Conservation (phyloP, 1,140 invertebrate genomes). For the Drosophila pandora region DNA sequence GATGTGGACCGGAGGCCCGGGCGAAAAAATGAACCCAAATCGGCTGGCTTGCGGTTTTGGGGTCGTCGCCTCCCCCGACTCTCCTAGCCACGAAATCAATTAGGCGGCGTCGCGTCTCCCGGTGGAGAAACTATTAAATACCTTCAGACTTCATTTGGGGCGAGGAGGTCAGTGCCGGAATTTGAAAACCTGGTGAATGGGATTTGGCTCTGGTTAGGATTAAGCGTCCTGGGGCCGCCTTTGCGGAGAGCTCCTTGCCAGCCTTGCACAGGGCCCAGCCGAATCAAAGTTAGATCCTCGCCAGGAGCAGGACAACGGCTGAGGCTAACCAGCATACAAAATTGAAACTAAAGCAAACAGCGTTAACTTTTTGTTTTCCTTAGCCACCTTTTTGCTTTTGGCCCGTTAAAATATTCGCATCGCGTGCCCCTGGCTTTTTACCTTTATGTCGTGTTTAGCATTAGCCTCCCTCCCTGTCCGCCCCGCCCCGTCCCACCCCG, state of each 20-base stretch:
- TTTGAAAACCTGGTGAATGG: conserved; percentile 37
- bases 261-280: conserved; percentile 27
- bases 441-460: conserved; percentile 81
- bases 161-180: conserved; percentile 59
- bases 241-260: neutral
- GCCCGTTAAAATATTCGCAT: conserved; percentile 75
- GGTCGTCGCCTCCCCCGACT: conserved; percentile 45
- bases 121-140: conserved; percentile 22
- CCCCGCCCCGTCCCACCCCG: neutral
- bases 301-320: conserved; percentile 36
- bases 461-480: conserved; percentile 57
- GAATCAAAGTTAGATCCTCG: conserved; percentile 66
- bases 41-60: conserved; percentile 64
- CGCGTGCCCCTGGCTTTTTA: conserved; percentile 79
- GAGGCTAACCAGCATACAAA: conserved; percentile 27
- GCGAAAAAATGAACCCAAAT: conserved; percentile 50
- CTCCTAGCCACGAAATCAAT: conserved; percentile 79
- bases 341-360: conserved; percentile 52
- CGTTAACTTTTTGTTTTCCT: conserved; percentile 44
- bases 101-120: conserved; percentile 51
- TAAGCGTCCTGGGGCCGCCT: neutral
- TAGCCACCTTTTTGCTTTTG: conserved; percentile 7
- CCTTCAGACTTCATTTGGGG: conserved; percentile 59
- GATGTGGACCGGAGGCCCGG: conserved; percentile 10
- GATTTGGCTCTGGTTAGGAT: neutral